Evolutionary conservation across 2,797 vertebrate genomes (phyloP).

Genomic region (Hephaestus fuliginosus): DNA sequence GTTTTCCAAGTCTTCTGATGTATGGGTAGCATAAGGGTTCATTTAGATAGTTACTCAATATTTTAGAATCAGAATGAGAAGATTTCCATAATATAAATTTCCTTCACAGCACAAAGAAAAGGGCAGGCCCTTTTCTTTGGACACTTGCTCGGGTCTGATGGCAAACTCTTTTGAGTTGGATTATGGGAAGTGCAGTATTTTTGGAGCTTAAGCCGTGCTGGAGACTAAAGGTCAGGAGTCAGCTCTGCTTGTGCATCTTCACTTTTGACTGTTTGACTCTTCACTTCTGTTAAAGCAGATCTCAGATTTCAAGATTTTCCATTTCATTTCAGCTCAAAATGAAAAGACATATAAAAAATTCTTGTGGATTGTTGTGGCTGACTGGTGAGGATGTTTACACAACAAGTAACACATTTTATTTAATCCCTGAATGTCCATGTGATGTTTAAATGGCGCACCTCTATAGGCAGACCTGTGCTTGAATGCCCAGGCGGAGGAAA

Average conservation of each 20-base stretch:
- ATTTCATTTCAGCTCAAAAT: neutral
- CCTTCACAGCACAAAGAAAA: neutral
- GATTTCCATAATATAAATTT: neutral
- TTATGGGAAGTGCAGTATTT: slow-evolving; percentile 20
- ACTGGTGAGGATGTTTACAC: neutral
- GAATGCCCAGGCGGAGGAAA: slow-evolving; percentile 28
- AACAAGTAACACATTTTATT: neutral
- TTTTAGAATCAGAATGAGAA: neutral
- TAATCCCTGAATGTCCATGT: no score
- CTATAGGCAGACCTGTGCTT: no score
- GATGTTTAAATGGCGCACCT: neutral
- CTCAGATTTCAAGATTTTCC: neutral
- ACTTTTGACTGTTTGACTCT: neutral
- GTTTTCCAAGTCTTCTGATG: no score
- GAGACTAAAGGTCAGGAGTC: neutral
- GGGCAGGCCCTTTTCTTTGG: no score
- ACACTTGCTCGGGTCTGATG: no score
- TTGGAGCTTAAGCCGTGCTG: neutral
- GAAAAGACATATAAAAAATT: neutral
- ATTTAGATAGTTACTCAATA: neutral
- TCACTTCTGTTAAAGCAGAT: neutral
- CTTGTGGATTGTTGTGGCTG: neutral
- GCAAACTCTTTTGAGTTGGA: neutral
- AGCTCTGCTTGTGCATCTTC: neutral
- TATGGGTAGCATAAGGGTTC: neutral